Conservation (phyloP, 1,140 invertebrate species). For the Mercenaria mercenaria region DNA sequence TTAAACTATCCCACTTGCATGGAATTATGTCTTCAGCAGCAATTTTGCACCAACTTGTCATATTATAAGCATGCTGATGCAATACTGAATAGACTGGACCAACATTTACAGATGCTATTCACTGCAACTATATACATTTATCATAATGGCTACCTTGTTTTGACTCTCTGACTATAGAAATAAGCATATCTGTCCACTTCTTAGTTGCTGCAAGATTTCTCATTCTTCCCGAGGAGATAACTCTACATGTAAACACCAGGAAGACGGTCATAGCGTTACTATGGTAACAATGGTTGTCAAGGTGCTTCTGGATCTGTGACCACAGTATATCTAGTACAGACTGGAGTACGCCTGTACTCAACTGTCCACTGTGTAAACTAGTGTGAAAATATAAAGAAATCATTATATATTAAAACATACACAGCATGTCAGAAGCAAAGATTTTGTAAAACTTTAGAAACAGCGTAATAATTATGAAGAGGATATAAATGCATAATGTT, state of each 20-base stretch:
- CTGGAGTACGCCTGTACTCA: constrained; percentile 86
- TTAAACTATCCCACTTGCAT: too few species aligned
- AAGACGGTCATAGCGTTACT: constrained; percentile 86
- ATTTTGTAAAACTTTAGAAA: too few species aligned
- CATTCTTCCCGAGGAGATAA: constrained; percentile 86
- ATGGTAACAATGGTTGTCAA: constrained; percentile 62
- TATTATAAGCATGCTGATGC: too few species aligned
- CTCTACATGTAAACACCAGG: constrained; percentile 88
- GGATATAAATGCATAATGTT: too few species aligned
- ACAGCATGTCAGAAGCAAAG: too few species aligned
- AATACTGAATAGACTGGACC: too few species aligned
- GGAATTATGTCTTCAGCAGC: too few species aligned
- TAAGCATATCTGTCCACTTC: constrained; percentile 87
- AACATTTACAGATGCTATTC: too few species aligned
- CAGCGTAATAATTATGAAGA: too few species aligned
- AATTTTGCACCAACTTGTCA: too few species aligned
- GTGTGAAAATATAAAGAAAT: constrained; percentile 65
- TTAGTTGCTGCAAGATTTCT: constrained; percentile 86
- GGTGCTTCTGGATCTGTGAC: constrained; percentile 85
- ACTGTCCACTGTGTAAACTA: constrained; percentile 87
- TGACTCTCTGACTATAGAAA: constrained; percentile 86
- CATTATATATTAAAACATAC: neutral
- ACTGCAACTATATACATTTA: too few species aligned
- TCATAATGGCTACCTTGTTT: constrained; percentile 70
- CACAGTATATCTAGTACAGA: constrained; percentile 86